Evolutionary conservation across 2,888 invertebrate genomes (phyloP), one percentile per base, ranked within the genome.

Genomic region (Craniophora ligustri): DNA sequence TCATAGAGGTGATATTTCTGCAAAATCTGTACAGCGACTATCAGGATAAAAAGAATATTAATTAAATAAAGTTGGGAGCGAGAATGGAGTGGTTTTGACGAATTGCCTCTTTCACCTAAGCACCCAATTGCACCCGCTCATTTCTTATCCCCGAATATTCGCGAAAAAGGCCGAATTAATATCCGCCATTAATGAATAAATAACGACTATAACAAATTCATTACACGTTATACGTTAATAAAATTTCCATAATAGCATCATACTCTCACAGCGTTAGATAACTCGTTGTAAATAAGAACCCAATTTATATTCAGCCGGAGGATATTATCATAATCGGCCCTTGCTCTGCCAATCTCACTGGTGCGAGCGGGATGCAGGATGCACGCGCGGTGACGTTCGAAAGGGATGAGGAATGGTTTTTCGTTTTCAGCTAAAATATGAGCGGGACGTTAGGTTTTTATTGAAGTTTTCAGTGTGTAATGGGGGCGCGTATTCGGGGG

Each of bases 251-350:
- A 85, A 85, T 79, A 78, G 74, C 80, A 78, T 85, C 81, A 82
- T 85, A 64, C 79, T 78, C 63, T 56, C 72, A 75, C 75, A 76
- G 79, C 85, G 83, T 85, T 88, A 86, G 88, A 89, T 88, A 89
- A 86, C 85, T 91, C 90, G 84, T 86, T 85, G 88, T 87, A 91
- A 88, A 90, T 90, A 89, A 91, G 82, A 79, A 80, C 84, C 89
- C 89, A 86, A 91, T 91, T 91, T 86, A 85, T 92, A 92, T 91
- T 89, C 91, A 82, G 79, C 74, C 71, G 75, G 78, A 69, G 76
- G 79, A 63, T 74, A 89, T 90, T 89, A 89, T 86, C 87, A 89
- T 90, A 89, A 88, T 88, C 86, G 84, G 76, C 71, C 67, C 73
- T 70, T 67, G 51, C 62, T 53, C 44, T 73, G 75, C 72, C 59